These are phyloP conservation scores for Trichonephila inaurata DNA, from an alignment of 1,140 invertebrate genomes.

Conservation along the genomic window DNA sequence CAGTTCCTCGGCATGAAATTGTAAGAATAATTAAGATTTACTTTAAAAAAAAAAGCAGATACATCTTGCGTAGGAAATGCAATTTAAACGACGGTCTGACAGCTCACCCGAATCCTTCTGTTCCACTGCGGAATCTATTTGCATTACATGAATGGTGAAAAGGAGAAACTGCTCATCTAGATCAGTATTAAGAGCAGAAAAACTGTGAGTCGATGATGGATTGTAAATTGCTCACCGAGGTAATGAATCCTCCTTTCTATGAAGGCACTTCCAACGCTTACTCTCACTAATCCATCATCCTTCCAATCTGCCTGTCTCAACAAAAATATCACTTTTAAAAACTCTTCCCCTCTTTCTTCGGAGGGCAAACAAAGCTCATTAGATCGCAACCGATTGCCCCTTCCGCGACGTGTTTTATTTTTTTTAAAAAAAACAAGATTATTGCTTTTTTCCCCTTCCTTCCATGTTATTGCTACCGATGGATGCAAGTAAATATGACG, in stretches of 20 bases:
- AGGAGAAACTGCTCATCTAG: background rate
- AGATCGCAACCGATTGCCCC: background rate
- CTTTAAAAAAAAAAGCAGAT: background rate
- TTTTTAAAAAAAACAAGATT: background rate
- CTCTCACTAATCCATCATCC: conserved; percentile 23
- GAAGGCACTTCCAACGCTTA: background rate
- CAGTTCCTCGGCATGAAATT: background rate
- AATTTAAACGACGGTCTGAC: background rate
- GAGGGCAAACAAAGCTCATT: conserved; percentile 6
- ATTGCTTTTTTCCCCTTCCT: background rate
- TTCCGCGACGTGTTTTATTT: background rate
- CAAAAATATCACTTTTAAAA: conserved; percentile 23
- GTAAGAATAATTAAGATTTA: conserved; percentile 6
- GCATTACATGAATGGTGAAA: background rate
- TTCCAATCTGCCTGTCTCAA: conserved; percentile 30
- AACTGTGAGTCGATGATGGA: conserved; percentile 34
- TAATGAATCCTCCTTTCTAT: conserved; percentile 25
- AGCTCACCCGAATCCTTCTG: background rate
- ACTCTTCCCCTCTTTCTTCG: background rate
- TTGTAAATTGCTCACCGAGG: conserved; percentile 22
- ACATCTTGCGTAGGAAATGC: conserved; percentile 2
- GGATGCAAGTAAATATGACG: too few species aligned
- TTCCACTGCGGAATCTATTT: conserved; percentile 1
- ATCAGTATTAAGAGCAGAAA: background rate
- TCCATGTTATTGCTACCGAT: too few species aligned